Evolutionary conservation across 2,888 invertebrate genomes (phyloP).

Genomic region (Heliothis peltigera): DNA sequence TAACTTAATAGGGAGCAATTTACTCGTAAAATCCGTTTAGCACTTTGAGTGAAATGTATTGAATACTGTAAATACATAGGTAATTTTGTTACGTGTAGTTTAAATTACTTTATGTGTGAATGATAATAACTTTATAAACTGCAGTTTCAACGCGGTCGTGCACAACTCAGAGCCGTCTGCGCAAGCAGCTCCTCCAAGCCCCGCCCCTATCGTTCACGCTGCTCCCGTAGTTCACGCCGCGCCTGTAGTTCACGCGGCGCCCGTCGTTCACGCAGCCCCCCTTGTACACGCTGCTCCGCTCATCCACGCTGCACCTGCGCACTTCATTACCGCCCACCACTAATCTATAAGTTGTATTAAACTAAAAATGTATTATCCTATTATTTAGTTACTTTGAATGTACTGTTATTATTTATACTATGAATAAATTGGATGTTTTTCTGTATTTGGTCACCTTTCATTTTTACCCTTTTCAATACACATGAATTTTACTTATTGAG

Average conservation of each 20-base stretch:
- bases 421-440: slow-evolving; percentile 6
- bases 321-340: slow-evolving; percentile 75
- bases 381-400: slow-evolving; percentile 66
- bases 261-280: slow-evolving; percentile 47
- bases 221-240: slow-evolving; percentile 63
- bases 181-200: slow-evolving; percentile 72
- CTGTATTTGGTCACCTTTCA: background rate
- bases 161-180: slow-evolving; percentile 82
- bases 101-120: slow-evolving; percentile 10
- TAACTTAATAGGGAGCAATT: slow-evolving; percentile 51
- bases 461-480: background rate
- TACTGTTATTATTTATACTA: slow-evolving; percentile 70
- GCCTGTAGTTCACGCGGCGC: slow-evolving; percentile 51
- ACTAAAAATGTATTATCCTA: slow-evolving; percentile 60
- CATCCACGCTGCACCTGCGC: slow-evolving; percentile 66
- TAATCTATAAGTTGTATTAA: slow-evolving; percentile 58
- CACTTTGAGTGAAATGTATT: slow-evolving; percentile 39
- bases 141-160: slow-evolving; percentile 85
- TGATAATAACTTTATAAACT: slow-evolving; percentile 49
- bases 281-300: slow-evolving; percentile 55
- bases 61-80: slow-evolving; percentile 40
- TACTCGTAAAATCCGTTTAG: slow-evolving; percentile 41
- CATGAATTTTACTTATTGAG: background rate
- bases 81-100: slow-evolving; percentile 22
- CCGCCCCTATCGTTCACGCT: slow-evolving; percentile 55